A percentile compares a stretch with the other conserved stretches of the same genome.
Conservation (phyloP, 2,888 invertebrate species). For the Drosophila paracracens region DNA sequence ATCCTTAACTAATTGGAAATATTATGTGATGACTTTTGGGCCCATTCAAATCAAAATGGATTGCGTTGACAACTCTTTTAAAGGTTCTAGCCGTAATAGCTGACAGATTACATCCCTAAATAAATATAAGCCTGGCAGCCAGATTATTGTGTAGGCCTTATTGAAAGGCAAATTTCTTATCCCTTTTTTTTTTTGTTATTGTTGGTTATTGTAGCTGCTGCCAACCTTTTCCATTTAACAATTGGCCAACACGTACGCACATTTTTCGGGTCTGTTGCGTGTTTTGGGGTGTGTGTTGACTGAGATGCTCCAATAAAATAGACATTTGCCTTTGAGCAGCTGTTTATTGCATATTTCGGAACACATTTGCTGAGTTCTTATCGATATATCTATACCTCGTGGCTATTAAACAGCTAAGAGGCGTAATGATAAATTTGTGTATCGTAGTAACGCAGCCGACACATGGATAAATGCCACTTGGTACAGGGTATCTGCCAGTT, state of each 20-base stretch:
- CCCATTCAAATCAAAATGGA: neutral
- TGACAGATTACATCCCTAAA: neutral
- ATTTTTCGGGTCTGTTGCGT: conserved; percentile 23
- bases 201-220: neutral
- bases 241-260: conserved; percentile 48
- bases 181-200: conserved; percentile 2
- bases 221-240: conserved; percentile 24
- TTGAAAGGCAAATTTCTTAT: conserved; percentile 4
- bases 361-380: conserved; percentile 17
- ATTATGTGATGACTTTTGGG: neutral
- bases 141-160: neutral
- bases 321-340: conserved; percentile 49
- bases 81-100: neutral
- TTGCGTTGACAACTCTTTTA: neutral
- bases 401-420: neutral
- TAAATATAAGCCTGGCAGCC: conserved; percentile 8
- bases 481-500: neutral
- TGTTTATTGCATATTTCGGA: conserved; percentile 49
- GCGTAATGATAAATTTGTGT: neutral
- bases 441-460: no score
- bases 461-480: neutral
- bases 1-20: neutral
- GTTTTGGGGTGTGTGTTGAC: neutral
- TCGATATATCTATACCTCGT: conserved; percentile 39
- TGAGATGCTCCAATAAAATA: conserved; percentile 26